Conservation (phyloP, 2,888 invertebrate genomes). For the Aphidius colemani region DNA sequence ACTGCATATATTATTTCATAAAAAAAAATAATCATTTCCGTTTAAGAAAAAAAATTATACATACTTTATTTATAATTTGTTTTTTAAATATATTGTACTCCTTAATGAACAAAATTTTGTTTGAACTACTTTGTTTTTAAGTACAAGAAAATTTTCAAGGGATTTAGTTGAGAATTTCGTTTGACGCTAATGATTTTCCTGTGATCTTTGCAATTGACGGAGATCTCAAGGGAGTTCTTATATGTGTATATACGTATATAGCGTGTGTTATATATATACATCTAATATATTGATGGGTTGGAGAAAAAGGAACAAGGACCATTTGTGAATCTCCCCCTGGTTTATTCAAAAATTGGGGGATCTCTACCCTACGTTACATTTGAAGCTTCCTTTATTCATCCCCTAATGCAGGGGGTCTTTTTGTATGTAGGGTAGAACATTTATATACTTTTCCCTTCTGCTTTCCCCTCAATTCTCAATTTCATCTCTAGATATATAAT, state of each 20-base stretch:
- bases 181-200: constrained; percentile 2
- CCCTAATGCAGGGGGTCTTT: constrained; percentile 38
- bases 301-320: neutral
- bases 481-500: neutral
- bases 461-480: constrained; percentile 1
- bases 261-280: neutral
- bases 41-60: neutral
- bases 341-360: constrained; percentile 14
- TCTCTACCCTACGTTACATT: constrained; percentile 22
- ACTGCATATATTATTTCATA: neutral
- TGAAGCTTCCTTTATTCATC: constrained; percentile 45
- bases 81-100: neutral
- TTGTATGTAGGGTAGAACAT: constrained; percentile 15
- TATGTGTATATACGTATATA: no score
- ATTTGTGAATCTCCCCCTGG: constrained; percentile 1
- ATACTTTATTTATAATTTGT: neutral
- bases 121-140: neutral
- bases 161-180: neutral
- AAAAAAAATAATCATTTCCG: neutral
- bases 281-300: neutral
- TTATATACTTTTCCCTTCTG: constrained; percentile 8
- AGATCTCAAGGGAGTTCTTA: neutral
- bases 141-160: neutral
- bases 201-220: constrained; percentile 8
- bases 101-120: neutral